Evolutionary conservation across 2,797 vertebrate species (phyloP).

Genomic region (Myripristis murdjan): DNA sequence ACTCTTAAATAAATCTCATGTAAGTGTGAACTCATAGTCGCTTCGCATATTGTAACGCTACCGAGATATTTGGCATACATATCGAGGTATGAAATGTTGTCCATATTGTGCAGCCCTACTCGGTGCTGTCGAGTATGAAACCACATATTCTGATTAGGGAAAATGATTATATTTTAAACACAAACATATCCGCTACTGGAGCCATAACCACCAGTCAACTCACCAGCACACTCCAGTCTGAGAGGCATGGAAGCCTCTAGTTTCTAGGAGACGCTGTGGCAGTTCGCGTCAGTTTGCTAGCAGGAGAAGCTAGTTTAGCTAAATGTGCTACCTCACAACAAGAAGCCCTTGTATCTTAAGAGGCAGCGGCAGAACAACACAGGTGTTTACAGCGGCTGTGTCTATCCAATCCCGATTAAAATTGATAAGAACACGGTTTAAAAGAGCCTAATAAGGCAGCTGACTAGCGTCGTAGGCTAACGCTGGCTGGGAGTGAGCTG

Average conservation of each 20-base stretch:
- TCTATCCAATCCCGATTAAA: neutral
- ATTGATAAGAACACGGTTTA: neutral
- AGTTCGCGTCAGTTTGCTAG: constrained; percentile 21
- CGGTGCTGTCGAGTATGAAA: neutral
- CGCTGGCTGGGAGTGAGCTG: constrained; percentile 59
- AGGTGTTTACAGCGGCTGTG: neutral
- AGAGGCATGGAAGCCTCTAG: neutral
- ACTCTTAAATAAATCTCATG: too few relatives aligned
- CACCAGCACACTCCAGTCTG: neutral
- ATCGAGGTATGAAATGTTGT: too few relatives aligned
- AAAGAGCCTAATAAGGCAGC: neutral
- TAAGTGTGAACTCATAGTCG: too few relatives aligned
- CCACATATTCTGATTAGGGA: neutral
- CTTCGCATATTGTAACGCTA: too few relatives aligned
- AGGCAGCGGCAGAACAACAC: neutral
- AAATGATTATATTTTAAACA: neutral
- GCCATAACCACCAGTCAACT: neutral
- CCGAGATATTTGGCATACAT: too few relatives aligned
- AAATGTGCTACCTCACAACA: constrained; percentile 46
- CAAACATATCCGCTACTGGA: neutral
- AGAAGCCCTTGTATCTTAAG: neutral
- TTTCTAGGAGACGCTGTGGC: neutral
- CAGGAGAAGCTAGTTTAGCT: constrained; percentile 10
- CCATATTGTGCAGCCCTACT: too few relatives aligned
- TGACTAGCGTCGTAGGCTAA: constrained; percentile 55